phyloP scores from a whole-genome alignment of 1,140 invertebrate species.

The Cecropterus lyciades region DNA sequence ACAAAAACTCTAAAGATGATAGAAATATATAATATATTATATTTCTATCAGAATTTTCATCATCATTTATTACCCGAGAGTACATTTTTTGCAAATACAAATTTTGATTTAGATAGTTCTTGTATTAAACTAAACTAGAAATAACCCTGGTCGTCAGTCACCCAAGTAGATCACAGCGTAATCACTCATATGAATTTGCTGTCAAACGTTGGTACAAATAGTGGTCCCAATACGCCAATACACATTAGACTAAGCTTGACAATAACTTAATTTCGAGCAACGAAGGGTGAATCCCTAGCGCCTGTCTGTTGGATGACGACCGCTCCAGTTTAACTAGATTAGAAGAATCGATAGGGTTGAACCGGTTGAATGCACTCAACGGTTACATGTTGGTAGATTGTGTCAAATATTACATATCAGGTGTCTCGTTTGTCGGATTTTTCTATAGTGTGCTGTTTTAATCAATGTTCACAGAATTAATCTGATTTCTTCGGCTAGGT shows the following conservation, averaged over 20 bases:
- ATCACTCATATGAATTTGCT: not conserved
- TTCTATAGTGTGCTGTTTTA: too few relatives aligned
- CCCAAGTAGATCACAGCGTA: not conserved
- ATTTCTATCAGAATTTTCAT: too few relatives aligned
- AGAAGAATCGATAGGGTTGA: slow-evolving; percentile 63
- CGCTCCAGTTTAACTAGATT: slow-evolving; percentile 67
- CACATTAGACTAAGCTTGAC: slow-evolving; percentile 75
- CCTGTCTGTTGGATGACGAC: slow-evolving; percentile 65
- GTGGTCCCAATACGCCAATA: slow-evolving; percentile 55
- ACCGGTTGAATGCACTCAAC: slow-evolving; percentile 15
- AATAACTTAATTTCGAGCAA: slow-evolving; percentile 77
- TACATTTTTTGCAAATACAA: too few relatives aligned
- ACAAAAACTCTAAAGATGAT: too few relatives aligned
- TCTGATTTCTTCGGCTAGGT: too few relatives aligned
- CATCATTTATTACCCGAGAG: too few relatives aligned
- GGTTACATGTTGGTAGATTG: slow-evolving; percentile 6
- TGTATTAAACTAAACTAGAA: too few relatives aligned
- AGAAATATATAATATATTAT: too few relatives aligned
- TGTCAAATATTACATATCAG: slow-evolving; percentile 12
- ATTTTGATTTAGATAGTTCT: too few relatives aligned
- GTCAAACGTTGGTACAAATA: slow-evolving; percentile 45
- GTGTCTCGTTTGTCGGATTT: too few relatives aligned
- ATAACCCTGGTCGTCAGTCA: too few relatives aligned
- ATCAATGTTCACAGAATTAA: too few relatives aligned
- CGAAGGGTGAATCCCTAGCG: slow-evolving; percentile 65